These are phyloP conservation scores for Psittacula echo DNA, from an alignment of 2,797 vertebrate genomes.

Conservation along the genomic window DNA sequence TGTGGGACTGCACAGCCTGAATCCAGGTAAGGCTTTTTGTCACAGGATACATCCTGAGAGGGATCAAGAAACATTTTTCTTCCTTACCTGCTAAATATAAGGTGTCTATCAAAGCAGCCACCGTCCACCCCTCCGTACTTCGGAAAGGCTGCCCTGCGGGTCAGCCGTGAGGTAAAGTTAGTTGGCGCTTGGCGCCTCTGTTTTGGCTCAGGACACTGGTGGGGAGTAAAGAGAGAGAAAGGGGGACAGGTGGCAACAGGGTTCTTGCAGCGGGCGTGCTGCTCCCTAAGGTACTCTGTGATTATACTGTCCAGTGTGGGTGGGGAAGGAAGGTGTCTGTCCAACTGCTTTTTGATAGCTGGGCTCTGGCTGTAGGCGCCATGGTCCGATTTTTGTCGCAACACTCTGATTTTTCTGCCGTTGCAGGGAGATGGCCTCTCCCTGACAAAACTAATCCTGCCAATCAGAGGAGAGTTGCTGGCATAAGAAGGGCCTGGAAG, in stretches of 20 bases:
- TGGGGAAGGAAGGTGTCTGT: slow-evolving; percentile 95
- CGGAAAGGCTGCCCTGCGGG: slow-evolving; percentile 92
- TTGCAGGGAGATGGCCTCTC: slow-evolving; percentile 88
- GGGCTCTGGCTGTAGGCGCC: slow-evolving; percentile 98
- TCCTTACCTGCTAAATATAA: slow-evolving; percentile 97
- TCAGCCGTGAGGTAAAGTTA: slow-evolving; percentile 96
- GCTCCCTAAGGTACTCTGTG: slow-evolving; percentile 98
- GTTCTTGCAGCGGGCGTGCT: slow-evolving; percentile 99
- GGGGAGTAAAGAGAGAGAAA: slow-evolving; percentile 98
- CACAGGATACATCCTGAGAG: not conserved
- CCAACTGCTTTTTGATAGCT: slow-evolving; percentile 98
- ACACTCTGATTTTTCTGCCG: slow-evolving; percentile 90
- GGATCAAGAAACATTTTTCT: slow-evolving; percentile 2
- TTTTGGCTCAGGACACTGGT: slow-evolving; percentile 99
- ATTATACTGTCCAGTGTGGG: slow-evolving; percentile 98
- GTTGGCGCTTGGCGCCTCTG: slow-evolving; percentile 96
- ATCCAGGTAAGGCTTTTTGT: not conserved
- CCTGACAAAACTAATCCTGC: slow-evolving; percentile 94
- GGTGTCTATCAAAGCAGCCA: slow-evolving; percentile 97
- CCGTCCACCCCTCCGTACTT: slow-evolving; percentile 98
- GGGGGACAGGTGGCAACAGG: slow-evolving; percentile 98
- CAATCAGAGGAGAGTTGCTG: slow-evolving; percentile 88
- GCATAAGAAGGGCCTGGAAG: slow-evolving; percentile 73
- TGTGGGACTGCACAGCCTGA: not conserved
- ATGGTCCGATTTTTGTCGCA: slow-evolving; percentile 98